phyloP scores from a whole-genome alignment of 2,888 invertebrate species.

The Sclerodermus sp. region DNA sequence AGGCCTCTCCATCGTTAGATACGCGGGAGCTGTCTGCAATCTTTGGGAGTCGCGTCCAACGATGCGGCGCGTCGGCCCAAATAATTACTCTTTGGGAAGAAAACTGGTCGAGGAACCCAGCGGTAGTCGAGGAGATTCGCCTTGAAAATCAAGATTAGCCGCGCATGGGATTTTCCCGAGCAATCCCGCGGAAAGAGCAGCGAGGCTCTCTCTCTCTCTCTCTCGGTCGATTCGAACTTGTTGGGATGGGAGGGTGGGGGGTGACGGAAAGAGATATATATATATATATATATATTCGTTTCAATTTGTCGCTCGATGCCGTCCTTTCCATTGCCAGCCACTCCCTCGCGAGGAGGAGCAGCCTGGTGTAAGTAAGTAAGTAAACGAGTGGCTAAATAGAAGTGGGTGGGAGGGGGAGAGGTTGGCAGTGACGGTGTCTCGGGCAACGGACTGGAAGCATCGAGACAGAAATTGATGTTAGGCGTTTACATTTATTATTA shows the following conservation, averaged over 20 bases:
- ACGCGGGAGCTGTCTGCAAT: slow-evolving; percentile 37
- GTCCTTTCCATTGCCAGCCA: neutral
- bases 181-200: no score
- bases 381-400: slow-evolving; percentile 33
- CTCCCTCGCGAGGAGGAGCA: slow-evolving; percentile 25
- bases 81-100: slow-evolving; percentile 35
- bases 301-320: slow-evolving; percentile 2
- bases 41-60: slow-evolving; percentile 33
- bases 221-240: neutral
- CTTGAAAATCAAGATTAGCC: no score
- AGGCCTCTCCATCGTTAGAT: no score
- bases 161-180: no score
- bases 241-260: neutral
- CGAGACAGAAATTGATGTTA: slow-evolving; percentile 51
- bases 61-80: slow-evolving; percentile 18
- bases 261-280: neutral
- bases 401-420: slow-evolving; percentile 13
- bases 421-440: neutral
- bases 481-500: slow-evolving; percentile 56
- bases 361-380: slow-evolving; percentile 27
- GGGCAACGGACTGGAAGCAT: slow-evolving; percentile 23
- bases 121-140: no score
- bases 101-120: no score
- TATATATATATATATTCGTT: no score
- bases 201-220: slow-evolving; percentile 8